Percentiles rank a stretch among this genome's conserved stretches.
These are phyloP conservation scores for Pemphigus obesinymphae DNA, from an alignment of 1,140 invertebrate species.

Conservation along the genomic window DNA sequence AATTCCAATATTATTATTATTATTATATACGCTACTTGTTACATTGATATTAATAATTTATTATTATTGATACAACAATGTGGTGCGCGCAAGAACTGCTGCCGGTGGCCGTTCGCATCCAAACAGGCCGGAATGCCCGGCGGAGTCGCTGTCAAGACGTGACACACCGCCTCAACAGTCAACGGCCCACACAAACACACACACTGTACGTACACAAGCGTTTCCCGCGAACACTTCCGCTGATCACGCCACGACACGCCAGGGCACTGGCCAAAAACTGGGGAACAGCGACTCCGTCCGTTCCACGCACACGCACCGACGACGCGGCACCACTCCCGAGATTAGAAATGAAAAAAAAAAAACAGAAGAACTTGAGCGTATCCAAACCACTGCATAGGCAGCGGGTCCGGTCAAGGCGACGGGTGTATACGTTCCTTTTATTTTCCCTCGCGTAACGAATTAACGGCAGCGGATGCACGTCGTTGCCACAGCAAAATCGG, in stretches of 20 bases:
- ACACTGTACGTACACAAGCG: too few relatives aligned
- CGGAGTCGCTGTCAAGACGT: neutral
- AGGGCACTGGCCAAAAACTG: neutral
- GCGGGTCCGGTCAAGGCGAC: neutral
- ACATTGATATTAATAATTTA: too few relatives aligned
- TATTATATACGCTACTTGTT: too few relatives aligned
- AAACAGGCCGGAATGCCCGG: too few relatives aligned
- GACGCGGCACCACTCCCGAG: neutral
- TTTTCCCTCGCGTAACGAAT: conserved; percentile 5
- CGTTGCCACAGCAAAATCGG: neutral
- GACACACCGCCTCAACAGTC: neutral
- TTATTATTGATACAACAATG: too few relatives aligned
- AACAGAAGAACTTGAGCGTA: neutral
- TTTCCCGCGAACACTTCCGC: neutral
- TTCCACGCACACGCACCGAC: neutral
- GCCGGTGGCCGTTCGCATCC: too few relatives aligned
- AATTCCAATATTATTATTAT: neutral
- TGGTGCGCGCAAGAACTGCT: too few relatives aligned
- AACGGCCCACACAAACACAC: neutral
- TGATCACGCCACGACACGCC: too few relatives aligned
- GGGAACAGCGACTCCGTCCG: neutral
- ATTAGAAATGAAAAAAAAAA: neutral
- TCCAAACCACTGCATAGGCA: neutral
- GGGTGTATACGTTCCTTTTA: conserved; percentile 3
- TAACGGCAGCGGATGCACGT: too few relatives aligned